Evolutionary conservation across 2,797 vertebrate species (phyloP).

Genomic region (Ceryle rudis): DNA sequence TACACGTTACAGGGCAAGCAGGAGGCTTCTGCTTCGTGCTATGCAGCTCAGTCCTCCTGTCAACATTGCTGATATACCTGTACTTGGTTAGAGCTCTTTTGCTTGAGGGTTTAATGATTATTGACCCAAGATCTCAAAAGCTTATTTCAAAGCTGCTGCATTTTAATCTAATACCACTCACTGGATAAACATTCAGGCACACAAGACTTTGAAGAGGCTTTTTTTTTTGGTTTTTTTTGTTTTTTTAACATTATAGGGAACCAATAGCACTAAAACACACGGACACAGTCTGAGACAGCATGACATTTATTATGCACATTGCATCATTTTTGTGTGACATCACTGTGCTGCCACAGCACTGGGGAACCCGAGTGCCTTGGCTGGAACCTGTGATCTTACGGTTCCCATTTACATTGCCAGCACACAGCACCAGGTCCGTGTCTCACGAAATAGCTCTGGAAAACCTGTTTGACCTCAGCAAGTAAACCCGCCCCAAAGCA

Average conservation of each 20-base stretch:
- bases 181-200: accelerated
- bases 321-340: not conserved
- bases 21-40: not conserved
- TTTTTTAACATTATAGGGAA: not conserved
- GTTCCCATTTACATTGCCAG: accelerated
- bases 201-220: accelerated
- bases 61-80: accelerated
- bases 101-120: not conserved
- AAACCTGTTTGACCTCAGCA: accelerated
- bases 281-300: not conserved
- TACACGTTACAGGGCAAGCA: accelerated
- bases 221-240: too few species aligned
- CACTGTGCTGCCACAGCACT: accelerated
- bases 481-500: accelerated
- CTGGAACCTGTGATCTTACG: accelerated
- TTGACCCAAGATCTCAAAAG: not conserved
- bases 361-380: accelerated
- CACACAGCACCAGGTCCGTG: accelerated
- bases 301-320: accelerated
- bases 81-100: not conserved
- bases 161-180: not conserved
- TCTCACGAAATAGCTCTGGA: accelerated
- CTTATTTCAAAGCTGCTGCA: not conserved
- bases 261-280: accelerated
- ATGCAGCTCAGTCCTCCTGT: not conserved